Conservation (phyloP, 2,888 invertebrate species). For the Xanthia togata region DNA sequence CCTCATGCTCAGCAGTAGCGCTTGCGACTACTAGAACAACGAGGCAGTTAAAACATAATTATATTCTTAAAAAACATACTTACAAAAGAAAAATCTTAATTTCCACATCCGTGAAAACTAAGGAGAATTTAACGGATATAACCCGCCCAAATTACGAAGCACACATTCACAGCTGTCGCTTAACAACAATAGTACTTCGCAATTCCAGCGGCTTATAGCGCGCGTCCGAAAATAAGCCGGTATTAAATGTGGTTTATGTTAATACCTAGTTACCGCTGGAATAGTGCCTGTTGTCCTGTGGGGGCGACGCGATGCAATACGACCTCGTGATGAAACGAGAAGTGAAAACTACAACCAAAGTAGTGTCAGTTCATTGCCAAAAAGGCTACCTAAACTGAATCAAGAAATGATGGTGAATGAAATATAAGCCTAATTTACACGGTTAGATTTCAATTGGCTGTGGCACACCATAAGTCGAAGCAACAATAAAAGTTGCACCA, state of each 20-base stretch:
- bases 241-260: conserved; percentile 65
- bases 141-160: conserved; percentile 35
- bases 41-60: too few species aligned
- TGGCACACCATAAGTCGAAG: too few species aligned
- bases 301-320: neutral
- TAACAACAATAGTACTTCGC: conserved; percentile 34
- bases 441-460: too few species aligned
- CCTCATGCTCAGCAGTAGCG: too few species aligned
- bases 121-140: conserved; percentile 43
- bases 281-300: neutral
- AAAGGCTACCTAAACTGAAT: too few species aligned
- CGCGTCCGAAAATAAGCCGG: conserved; percentile 58
- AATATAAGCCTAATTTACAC: too few species aligned
- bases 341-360: neutral
- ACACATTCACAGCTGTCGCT: conserved; percentile 30
- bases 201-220: conserved; percentile 42
- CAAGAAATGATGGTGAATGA: too few species aligned
- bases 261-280: conserved; percentile 46
- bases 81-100: conserved; percentile 25
- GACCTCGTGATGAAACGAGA: neutral
- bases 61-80: conserved; percentile 9
- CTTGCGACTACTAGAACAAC: too few species aligned
- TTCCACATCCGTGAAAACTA: conserved; percentile 22
- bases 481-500: too few species aligned
- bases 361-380: neutral